phyloP scores from a whole-genome alignment of 2,797 vertebrate species.

The Lagocephalus sceleratus region DNA sequence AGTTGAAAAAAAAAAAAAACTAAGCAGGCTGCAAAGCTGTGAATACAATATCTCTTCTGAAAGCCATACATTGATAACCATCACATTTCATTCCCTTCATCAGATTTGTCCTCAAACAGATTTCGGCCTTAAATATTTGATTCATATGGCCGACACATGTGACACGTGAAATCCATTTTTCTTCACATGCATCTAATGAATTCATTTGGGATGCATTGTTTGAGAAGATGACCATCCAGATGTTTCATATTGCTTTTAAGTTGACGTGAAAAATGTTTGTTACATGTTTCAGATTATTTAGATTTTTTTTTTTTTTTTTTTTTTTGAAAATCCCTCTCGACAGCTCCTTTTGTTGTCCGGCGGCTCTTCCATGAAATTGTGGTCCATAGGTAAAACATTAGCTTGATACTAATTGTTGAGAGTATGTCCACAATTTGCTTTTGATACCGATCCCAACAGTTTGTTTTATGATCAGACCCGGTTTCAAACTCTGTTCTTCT shows the following conservation, averaged over 20 bases:
- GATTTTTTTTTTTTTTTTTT: not conserved
- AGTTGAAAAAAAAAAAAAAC: not conserved
- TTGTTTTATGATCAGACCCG: no score
- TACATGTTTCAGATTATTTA: not conserved
- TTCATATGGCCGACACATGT: not conserved
- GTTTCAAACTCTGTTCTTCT: no score
- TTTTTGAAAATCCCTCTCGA: not conserved
- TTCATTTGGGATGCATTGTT: not conserved
- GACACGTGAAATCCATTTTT: not conserved
- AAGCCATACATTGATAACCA: not conserved
- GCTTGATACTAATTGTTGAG: no score
- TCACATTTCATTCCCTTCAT: not conserved
- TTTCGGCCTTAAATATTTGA: not conserved
- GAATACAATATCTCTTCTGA: not conserved
- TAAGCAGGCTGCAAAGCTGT: not conserved
- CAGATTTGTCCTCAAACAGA: not conserved
- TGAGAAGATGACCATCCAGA: not conserved
- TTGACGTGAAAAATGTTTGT: not conserved
- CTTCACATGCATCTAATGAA: not conserved
- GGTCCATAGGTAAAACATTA: no score
- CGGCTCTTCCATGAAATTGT: no score
- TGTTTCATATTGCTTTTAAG: not conserved
- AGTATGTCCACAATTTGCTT: no score
- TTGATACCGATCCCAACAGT: no score
- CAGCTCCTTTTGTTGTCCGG: no score